Percentiles rank a stretch among this genome's conserved stretches.
These are phyloP conservation scores for Acipenser ruthenus DNA, from an alignment of 2,797 vertebrate species.

Conservation along the genomic window DNA sequence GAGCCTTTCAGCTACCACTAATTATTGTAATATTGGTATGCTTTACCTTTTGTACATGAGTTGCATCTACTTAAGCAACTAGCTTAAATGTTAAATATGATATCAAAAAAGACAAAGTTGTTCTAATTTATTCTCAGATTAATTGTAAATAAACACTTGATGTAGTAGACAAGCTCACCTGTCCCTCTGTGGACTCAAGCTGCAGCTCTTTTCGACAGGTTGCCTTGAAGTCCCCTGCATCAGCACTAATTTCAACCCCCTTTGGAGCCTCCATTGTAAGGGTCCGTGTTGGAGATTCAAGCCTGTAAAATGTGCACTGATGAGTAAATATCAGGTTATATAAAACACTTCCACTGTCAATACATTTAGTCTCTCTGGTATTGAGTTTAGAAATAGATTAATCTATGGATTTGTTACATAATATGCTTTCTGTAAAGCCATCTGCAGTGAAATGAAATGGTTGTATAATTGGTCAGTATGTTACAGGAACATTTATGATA, in stretches of 20 bases:
- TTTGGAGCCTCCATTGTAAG: slow-evolving; percentile 92
- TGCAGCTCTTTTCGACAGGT: slow-evolving; percentile 89
- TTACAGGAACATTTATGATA: too few species aligned
- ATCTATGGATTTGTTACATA: slow-evolving; percentile 2
- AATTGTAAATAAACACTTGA: neutral
- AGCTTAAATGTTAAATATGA: too few species aligned
- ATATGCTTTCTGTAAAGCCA: neutral
- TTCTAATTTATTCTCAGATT: neutral
- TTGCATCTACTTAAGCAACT: too few species aligned
- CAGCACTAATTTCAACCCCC: slow-evolving; percentile 85
- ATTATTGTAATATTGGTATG: too few species aligned
- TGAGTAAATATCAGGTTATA: slow-evolving; percentile 19
- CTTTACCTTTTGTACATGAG: too few species aligned
- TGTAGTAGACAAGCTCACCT: slow-evolving; percentile 58
- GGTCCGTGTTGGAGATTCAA: slow-evolving; percentile 90
- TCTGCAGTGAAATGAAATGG: neutral
- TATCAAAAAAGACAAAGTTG: neutral
- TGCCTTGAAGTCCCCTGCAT: slow-evolving; percentile 86
- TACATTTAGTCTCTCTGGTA: slow-evolving; percentile 1
- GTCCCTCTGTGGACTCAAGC: slow-evolving; percentile 88
- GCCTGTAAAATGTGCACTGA: slow-evolving; percentile 51
- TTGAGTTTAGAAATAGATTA: slow-evolving; percentile 10
- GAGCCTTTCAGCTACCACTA: too few species aligned
- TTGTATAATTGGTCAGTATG: too few species aligned
- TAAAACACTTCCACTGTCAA: slow-evolving; percentile 12